These are phyloP conservation scores for Coreius guichenoti DNA, from an alignment of 2,797 vertebrate species.

Conservation along the genomic window DNA sequence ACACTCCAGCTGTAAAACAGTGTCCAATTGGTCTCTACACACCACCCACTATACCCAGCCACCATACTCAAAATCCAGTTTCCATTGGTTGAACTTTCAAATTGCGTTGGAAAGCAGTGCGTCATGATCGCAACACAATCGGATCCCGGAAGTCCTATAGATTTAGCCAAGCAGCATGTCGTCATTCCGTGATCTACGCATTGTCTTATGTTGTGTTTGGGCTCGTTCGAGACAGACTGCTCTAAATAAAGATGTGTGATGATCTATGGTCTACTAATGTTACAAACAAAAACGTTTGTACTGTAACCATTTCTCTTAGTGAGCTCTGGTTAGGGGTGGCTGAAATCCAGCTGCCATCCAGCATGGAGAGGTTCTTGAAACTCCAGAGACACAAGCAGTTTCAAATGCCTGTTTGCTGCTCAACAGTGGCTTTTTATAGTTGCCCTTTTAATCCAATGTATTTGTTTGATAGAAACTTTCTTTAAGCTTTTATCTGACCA, in stretches of 20 bases:
- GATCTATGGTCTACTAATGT: too few species aligned
- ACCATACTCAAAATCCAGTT: too few species aligned
- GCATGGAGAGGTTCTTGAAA: background rate
- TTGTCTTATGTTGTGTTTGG: background rate
- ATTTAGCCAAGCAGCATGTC: background rate
- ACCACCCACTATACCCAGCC: too few species aligned
- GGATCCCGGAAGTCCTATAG: background rate
- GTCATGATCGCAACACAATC: background rate
- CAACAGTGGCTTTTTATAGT: background rate
- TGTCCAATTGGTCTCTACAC: too few species aligned
- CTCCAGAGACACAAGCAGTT: background rate
- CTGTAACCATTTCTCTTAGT: background rate
- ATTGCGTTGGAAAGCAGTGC: too few species aligned
- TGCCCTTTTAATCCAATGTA: background rate
- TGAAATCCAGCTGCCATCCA: background rate
- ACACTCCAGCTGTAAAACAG: too few species aligned
- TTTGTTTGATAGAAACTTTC: too few species aligned
- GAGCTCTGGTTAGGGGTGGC: background rate
- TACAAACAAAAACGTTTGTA: too few species aligned
- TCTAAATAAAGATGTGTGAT: too few species aligned
- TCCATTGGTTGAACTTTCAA: too few species aligned
- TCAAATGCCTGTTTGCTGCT: background rate
- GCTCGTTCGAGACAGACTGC: too few species aligned
- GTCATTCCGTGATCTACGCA: background rate
- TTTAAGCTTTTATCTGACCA: too few species aligned